Conservation (phyloP, 2,888 invertebrate genomes). For the Zaprionus bogoriensis region DNA sequence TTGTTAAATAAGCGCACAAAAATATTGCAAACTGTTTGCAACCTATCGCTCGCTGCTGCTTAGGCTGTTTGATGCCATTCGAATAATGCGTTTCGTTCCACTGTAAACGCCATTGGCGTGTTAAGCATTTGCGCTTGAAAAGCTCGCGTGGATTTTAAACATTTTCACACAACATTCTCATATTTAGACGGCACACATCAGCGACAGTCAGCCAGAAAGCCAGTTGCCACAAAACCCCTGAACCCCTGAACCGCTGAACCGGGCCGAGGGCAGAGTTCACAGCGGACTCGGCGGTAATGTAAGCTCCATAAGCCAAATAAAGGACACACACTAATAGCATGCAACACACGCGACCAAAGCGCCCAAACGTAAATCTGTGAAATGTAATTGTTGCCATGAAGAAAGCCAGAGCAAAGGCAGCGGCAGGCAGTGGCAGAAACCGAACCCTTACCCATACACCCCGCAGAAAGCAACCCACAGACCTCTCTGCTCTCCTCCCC, state of each 20-base stretch:
- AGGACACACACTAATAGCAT: constrained; percentile 73
- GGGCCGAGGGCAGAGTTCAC: not conserved
- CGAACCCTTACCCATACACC: constrained; percentile 5
- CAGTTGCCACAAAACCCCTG: constrained; percentile 13
- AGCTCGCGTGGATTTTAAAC: constrained; percentile 78
- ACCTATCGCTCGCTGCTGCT: too few species aligned
- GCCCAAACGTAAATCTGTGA: constrained; percentile 74
- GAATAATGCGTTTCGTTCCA: constrained; percentile 12
- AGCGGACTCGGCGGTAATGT: constrained; percentile 68
- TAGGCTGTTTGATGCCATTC: too few species aligned
- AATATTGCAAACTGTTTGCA: too few species aligned
- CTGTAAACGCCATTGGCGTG: constrained; percentile 62
- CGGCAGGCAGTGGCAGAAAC: not conserved
- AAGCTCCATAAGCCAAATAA: constrained; percentile 77
- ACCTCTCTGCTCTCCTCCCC: not conserved
- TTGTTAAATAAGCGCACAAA: too few species aligned
- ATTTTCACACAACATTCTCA: constrained; percentile 77
- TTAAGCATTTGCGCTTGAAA: constrained; percentile 71
- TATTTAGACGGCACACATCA: constrained; percentile 78
- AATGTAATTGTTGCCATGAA: constrained; percentile 79
- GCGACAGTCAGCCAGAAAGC: constrained; percentile 31
- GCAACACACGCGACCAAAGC: constrained; percentile 73
- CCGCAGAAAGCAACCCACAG: not conserved
- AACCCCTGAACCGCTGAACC: not conserved
- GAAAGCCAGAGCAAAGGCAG: constrained; percentile 26